These are phyloP conservation scores for Cetonia aurata DNA, from an alignment of 2,888 invertebrate genomes.

Conservation along the genomic window DNA sequence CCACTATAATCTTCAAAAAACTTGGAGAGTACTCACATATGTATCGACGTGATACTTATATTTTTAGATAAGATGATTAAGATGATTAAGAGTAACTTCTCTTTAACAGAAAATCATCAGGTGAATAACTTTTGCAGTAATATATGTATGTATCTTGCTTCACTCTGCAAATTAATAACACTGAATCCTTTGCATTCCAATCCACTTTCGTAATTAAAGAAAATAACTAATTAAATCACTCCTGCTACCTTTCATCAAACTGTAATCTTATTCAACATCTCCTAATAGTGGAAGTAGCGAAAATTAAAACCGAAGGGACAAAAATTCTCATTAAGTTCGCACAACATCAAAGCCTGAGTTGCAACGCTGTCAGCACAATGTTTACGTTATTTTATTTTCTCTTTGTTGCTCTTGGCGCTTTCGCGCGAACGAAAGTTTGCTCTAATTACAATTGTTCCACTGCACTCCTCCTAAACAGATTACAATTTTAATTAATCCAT, in stretches of 20 bases:
- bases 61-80: too few species aligned
- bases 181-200: too few species aligned
- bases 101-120: too few species aligned
- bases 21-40: too few species aligned
- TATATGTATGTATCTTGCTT: too few species aligned
- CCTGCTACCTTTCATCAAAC: neutral
- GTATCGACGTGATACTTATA: too few species aligned
- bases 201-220: too few species aligned
- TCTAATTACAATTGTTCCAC: conserved; percentile 19
- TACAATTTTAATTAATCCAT: conserved; percentile 32
- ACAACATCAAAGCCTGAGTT: conserved; percentile 19
- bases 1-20: too few species aligned
- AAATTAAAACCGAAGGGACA: conserved; percentile 22
- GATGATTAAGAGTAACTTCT: too few species aligned
- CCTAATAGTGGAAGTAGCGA: neutral
- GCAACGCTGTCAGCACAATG: neutral
- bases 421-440: neutral
- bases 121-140: too few species aligned
- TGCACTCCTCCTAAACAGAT: conserved; percentile 17
- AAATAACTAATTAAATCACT: too few species aligned
- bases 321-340: conserved; percentile 28
- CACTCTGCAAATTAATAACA: too few species aligned
- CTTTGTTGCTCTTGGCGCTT: neutral
- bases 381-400: conserved; percentile 16
- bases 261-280: neutral